Base-by-base conservation (phyloP, 2,888 invertebrate genomes). In the Drosophila pullipes region DNA sequence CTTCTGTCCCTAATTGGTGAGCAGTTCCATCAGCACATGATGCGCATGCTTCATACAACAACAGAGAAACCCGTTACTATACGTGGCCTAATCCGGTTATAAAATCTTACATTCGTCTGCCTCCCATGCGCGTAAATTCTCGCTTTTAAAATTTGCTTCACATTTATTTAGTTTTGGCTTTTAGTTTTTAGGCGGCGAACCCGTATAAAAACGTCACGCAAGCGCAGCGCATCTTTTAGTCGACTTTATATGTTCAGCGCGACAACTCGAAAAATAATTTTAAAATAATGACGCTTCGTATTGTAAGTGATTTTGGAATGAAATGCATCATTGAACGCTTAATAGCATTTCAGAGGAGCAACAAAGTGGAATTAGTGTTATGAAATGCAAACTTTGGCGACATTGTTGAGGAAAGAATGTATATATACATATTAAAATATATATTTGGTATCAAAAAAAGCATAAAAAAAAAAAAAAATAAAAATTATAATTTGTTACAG, bases 61-160 rank as follows among this genome's bases (percentile, higher is more conserved):
- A 28, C 33, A 71, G 69, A 35, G 31, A 83, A 70, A 84, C 89
- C 73, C 72, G 82, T 82, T 86, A 67, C 64, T 57, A 64, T 69
- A 63, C 73, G 64, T 65, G 71, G 72, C 72, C 74, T 90, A 89
- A 91, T 91, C 88, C 88, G 88, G 88, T 89, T 89, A 85, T 89
- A 83, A 90, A 88, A 91, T 89, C 80, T 80, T 91, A 82, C 83
- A 83, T 85, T 79, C 65, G 41, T 57, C 66, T 47, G 69, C 33
- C n/a, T 37, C 16, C 22, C 41, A 53, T 62, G 4, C 65, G 78
- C 64, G 66, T 71, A 81, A 65, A 50, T 79, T 83, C 57, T 71
- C 75, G 73, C 62, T 67, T 64, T 76, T 57, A 47, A 60, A 81
- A 84, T 69, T 47, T 74, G 67, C 67, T 76, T 89, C 68, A 82